Evolutionary conservation across 1,140 invertebrate genomes (phyloP).

Genomic region (Episyrphus balteatus): DNA sequence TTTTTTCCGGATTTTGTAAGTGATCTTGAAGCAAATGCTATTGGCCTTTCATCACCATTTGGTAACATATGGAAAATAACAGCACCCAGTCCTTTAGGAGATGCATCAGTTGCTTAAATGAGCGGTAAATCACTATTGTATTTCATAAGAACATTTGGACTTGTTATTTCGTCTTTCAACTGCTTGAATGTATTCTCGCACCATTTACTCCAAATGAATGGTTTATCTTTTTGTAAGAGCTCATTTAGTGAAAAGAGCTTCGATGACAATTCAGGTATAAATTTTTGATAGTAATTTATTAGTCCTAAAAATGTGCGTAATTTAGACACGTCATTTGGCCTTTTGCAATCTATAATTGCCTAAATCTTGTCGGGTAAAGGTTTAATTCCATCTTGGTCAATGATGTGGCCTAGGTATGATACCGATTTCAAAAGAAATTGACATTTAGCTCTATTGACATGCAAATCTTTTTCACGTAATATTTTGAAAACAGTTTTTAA

Average conservation of each 20-base stretch:
- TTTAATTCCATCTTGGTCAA: conserved; percentile 17
- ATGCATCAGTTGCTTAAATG: conserved; percentile 40
- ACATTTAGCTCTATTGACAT: neutral
- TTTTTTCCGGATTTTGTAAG: conserved; percentile 23
- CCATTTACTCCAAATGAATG: conserved; percentile 22
- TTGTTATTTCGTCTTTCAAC: conserved; percentile 23
- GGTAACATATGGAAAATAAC: conserved; percentile 37
- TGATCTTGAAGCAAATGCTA: conserved; percentile 11
- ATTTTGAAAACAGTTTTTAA: too few relatives aligned
- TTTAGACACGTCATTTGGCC: conserved; percentile 2
- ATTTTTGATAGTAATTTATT: conserved; percentile 31
- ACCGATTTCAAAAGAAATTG: too few relatives aligned
- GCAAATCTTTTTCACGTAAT: too few relatives aligned
- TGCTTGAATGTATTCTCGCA: conserved; percentile 20
- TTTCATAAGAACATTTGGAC: conserved; percentile 22
- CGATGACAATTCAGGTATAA: conserved; percentile 25
- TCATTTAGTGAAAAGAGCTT: conserved; percentile 12
- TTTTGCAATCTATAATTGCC: conserved; percentile 8
- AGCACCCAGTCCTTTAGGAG: conserved; percentile 37
- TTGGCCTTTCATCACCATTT: conserved; percentile 27
- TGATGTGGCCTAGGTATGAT: too few relatives aligned
- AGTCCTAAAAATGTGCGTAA: conserved; percentile 31
- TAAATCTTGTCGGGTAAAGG: conserved; percentile 23
- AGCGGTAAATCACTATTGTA: conserved; percentile 24
- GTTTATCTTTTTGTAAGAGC: conserved; percentile 11